These are phyloP conservation scores for Monoplex corrugatus DNA, from an alignment of 2,888 invertebrate genomes.

Conservation along the genomic window DNA sequence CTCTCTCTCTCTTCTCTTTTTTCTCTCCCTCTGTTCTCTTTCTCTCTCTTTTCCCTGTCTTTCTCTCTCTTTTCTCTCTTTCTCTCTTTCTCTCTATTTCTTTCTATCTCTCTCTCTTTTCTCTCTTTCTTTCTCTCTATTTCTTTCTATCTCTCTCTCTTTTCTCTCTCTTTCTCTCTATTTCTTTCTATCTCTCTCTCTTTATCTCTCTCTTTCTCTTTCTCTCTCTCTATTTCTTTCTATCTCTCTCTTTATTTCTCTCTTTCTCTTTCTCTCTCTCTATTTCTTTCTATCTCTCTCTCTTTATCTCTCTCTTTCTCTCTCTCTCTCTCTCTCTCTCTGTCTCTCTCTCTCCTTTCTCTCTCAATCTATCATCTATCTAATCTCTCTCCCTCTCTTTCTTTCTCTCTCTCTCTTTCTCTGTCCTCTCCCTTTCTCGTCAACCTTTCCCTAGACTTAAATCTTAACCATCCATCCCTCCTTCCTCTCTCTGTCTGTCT, in stretches of 20 bases:
- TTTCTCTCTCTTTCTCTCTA: too few relatives aligned
- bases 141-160: neutral
- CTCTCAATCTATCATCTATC: neutral
- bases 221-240: neutral
- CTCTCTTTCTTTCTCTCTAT: neutral
- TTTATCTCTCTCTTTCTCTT: too few relatives aligned
- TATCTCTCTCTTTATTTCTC: neutral
- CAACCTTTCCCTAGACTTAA: too few relatives aligned
- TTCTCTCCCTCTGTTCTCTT: neutral
- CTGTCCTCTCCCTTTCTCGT: too few relatives aligned
- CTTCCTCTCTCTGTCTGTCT: too few relatives aligned
- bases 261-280: neutral
- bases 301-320: neutral
- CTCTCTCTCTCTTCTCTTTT: neutral
- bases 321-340: neutral
- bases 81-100: neutral
- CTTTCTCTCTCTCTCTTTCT: too few relatives aligned
- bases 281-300: neutral
- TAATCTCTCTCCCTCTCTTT: neutral
- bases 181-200: too few relatives aligned
- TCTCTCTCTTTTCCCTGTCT: neutral
- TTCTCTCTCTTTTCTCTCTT: neutral
- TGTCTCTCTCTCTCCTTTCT: neutral
- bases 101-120: neutral
- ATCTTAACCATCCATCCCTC: too few relatives aligned